Conservation (phyloP, 2,113 vertebrate species). For the Ifrita kowaldi region DNA sequence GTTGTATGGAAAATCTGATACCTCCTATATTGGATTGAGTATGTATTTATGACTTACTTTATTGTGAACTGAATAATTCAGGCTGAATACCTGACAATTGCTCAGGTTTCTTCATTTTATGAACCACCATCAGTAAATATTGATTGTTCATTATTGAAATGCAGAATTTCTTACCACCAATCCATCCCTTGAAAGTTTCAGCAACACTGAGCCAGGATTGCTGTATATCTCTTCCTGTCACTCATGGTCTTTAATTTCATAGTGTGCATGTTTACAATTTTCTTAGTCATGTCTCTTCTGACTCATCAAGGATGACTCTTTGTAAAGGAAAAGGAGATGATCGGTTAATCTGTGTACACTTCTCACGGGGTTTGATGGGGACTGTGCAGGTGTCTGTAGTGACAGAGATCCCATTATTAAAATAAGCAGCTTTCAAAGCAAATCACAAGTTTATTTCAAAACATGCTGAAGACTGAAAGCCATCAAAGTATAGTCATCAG, state of each 20-base stretch:
- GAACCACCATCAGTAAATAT: neutral
- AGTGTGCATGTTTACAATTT: neutral
- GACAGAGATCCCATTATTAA: neutral
- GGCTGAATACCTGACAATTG: neutral
- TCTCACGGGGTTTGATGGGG: neutral
- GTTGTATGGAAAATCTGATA: neutral
- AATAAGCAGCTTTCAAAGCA: constrained; percentile 16
- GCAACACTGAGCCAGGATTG: neutral
- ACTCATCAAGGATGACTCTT: neutral
- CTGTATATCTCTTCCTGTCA: neutral
- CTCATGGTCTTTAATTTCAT: neutral
- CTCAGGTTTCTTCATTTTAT: neutral
- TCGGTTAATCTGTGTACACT: neutral
- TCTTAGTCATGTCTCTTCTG: neutral
- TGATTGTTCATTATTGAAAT: neutral
- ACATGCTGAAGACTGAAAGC: neutral
- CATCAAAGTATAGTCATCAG: neutral
- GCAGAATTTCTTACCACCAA: neutral
- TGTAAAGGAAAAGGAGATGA: neutral
- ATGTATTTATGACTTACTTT: neutral
- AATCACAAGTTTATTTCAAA: constrained; percentile 12
- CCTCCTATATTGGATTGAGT: neutral
- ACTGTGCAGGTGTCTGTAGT: constrained; percentile 31
- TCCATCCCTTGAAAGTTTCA: neutral
- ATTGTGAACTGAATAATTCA: neutral